Percentiles rank a stretch among this genome's conserved stretches.
These are phyloP conservation scores for Anoplolepis gracilipes DNA, from an alignment of 1,140 invertebrate species.

Conservation along the genomic window DNA sequence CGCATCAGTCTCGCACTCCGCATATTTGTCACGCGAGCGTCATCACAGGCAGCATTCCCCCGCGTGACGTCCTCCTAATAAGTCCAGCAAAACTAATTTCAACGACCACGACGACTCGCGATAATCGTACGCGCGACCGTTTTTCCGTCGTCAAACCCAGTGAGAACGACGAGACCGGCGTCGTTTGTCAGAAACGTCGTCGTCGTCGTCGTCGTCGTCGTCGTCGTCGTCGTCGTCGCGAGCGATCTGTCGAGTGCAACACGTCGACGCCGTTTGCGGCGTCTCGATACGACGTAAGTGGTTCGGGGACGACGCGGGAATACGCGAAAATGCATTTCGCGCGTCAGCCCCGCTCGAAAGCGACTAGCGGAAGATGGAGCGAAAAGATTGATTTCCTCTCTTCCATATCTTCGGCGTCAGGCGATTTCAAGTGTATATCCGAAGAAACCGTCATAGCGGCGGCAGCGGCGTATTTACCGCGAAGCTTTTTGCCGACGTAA, in stretches of 20 bases:
- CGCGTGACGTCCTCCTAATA: slow-evolving; percentile 23
- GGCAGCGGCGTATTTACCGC: slow-evolving; percentile 9
- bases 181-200: slow-evolving; percentile 59
- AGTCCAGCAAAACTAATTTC: slow-evolving; percentile 63
- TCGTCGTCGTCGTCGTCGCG: slow-evolving; percentile 12
- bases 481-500: slow-evolving; percentile 24
- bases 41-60: not conserved
- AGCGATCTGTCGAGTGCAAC: slow-evolving; percentile 55
- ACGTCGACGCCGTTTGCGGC: slow-evolving; percentile 57
- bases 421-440: slow-evolving; percentile 34
- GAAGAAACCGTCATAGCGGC: not conserved
- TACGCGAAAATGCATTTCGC: slow-evolving; percentile 68
- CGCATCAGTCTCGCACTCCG: slow-evolving; percentile 36
- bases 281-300: slow-evolving; percentile 44
- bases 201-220: no score
- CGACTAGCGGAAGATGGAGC: slow-evolving; percentile 16
- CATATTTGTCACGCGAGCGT: slow-evolving; percentile 44
- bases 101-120: not conserved
- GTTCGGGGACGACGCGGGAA: slow-evolving; percentile 42
- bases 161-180: slow-evolving; percentile 23
- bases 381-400: slow-evolving; percentile 46
- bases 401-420: slow-evolving; percentile 52
- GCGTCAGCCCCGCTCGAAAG: slow-evolving; percentile 36
- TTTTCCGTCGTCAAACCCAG: slow-evolving; percentile 17
- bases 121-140: slow-evolving; percentile 55